Evolutionary conservation across 2,113 vertebrate species (phyloP).

Genomic region (Atrichornis clamosus): DNA sequence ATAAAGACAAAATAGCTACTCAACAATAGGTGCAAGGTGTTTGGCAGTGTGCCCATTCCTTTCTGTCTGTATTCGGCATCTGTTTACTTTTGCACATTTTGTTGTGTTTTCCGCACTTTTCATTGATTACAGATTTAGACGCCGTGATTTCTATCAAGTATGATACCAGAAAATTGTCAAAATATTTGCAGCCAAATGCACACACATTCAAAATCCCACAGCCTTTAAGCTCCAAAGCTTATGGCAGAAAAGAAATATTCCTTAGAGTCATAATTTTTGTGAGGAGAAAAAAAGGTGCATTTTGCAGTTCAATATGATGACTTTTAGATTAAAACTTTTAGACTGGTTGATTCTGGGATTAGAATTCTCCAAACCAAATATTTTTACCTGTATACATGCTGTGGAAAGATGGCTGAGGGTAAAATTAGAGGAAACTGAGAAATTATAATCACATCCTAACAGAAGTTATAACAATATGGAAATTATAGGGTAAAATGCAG

Average conservation of each 20-base stretch:
- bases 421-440: neutral
- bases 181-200: neutral
- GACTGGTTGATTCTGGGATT: neutral
- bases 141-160: neutral
- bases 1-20: slow-evolving; percentile 31
- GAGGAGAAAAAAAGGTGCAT: neutral
- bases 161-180: neutral
- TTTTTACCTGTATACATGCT: neutral
- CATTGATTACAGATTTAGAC: slow-evolving; percentile 13
- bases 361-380: neutral
- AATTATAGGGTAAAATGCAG: neutral
- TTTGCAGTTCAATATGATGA: neutral
- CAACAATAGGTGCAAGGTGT: slow-evolving; percentile 4
- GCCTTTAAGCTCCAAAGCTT: neutral
- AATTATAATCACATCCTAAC: neutral
- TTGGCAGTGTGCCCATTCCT: neutral
- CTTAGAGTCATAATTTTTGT: neutral
- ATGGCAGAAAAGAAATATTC: neutral
- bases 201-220: neutral
- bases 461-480: neutral
- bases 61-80: slow-evolving; percentile 16
- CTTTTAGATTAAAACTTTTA: neutral
- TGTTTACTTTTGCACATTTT: slow-evolving; percentile 5
- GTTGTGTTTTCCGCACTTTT: neutral
- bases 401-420: neutral